Conservation (phyloP, 2,113 vertebrate species). For the Leuciscus idus region DNA sequence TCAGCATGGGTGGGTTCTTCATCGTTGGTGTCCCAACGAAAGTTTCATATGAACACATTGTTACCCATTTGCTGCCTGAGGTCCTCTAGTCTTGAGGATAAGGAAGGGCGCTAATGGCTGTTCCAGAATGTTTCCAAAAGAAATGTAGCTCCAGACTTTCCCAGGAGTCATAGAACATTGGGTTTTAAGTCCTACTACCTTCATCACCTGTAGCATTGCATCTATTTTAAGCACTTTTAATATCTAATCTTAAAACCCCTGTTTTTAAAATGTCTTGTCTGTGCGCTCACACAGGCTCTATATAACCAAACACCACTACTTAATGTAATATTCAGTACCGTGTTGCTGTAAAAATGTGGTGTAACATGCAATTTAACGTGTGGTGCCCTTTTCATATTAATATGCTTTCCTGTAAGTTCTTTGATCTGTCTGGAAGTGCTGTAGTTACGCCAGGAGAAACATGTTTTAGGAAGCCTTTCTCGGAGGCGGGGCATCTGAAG, state of each 20-base stretch:
- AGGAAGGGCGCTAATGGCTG: background rate
- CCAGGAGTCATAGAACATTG: background rate
- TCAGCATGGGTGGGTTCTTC: background rate
- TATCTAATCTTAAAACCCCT: conserved; percentile 6
- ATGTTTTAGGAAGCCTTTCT: conserved; percentile 68
- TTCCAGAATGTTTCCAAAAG: background rate
- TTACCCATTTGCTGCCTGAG: conserved; percentile 22
- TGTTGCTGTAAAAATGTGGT: conserved; percentile 43
- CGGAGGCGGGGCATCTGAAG: conserved; percentile 69
- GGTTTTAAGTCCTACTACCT: background rate
- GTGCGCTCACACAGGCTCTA: background rate
- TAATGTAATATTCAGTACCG: conserved; percentile 22
- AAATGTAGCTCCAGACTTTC: background rate
- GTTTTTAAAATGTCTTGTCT: background rate
- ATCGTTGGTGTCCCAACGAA: background rate
- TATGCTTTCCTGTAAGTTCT: conserved; percentile 5
- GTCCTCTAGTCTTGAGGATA: conserved; percentile 6
- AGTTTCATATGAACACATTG: background rate
- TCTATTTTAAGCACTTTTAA: conserved; percentile 17
- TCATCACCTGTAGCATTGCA: background rate
- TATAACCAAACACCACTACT: conserved; percentile 15
- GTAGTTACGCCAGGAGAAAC: conserved; percentile 6
- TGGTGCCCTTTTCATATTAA: conserved; percentile 16
- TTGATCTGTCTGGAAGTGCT: background rate
- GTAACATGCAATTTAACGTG: conserved; percentile 29